These are phyloP conservation scores for Apus apus DNA, from an alignment of 2,113 vertebrate species.

Conservation along the genomic window DNA sequence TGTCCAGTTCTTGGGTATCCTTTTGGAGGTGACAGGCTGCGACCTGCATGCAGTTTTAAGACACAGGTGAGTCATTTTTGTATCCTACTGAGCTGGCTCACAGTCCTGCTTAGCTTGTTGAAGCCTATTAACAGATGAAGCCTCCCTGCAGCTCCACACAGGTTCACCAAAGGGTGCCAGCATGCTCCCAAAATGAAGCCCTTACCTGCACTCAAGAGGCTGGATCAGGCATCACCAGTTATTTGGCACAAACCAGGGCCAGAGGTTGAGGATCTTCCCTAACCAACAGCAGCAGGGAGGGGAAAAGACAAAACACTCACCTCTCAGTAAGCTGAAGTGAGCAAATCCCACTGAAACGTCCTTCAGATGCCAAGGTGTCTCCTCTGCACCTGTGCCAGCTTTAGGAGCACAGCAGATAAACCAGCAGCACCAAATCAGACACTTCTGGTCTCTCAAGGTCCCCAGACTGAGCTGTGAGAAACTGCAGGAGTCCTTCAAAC, in stretches of 20 bases:
- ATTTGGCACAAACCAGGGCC: not conserved
- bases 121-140: not conserved
- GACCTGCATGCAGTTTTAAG: not conserved
- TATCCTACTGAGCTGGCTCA: not conserved
- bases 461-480: not conserved
- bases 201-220: not conserved
- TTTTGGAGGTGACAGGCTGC: fast-evolving
- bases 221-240: not conserved
- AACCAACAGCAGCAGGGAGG: not conserved
- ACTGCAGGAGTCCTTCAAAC: not conserved
- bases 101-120: not conserved
- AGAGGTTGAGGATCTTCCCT: not conserved
- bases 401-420: not conserved
- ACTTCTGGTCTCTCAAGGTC: not conserved
- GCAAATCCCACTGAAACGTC: not conserved
- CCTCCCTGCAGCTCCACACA: not conserved
- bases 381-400: not conserved
- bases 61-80: not conserved
- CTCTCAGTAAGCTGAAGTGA: not conserved
- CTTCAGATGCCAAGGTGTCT: not conserved
- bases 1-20: not conserved
- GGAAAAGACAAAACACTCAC: not conserved
- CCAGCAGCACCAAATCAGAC: not conserved
- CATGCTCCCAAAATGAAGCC: not conserved
- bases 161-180: fast-evolving